Base-by-base conservation (phyloP, 2,888 invertebrate genomes). In the Protodeltote pygarga region DNA sequence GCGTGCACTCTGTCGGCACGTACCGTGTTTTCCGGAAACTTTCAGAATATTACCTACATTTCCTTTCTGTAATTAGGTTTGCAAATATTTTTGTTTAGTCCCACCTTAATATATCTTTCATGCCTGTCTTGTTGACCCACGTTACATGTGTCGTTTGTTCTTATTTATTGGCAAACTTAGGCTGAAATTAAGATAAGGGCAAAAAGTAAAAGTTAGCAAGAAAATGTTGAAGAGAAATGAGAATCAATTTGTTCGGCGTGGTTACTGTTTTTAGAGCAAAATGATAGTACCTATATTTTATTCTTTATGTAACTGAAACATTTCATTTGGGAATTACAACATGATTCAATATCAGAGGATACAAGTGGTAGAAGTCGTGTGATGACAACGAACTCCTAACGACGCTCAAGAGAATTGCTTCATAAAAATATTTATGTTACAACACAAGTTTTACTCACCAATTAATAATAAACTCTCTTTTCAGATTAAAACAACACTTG, bases 21-120 rank as follows among this genome's bases (percentile, higher is more conserved):
- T 84, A 58, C 49, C 75, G 58, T 67, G 59, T 75, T 77, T 78
- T 76, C 77, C 77, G 74, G 71, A 62, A 78, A 76, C 82, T 81
- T 76, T 75, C 69, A 63, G 75, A 75, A 76, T 79, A 79, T 79
- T 76, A 75, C 75, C 71, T 68, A 77, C 76, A 76, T 80, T 82
- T 83, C 83, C 82, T 73, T 23, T 21, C 55, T 45, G 76, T 83
- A 87, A 87, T 87, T 85, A 83, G 79, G 72, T 85, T 84, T 77
- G 75, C 73, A 83, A 84, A 85, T 83, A 83, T 85, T 85, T 84
- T 80, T 81, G 79, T 81, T 81, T 79, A 71, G 35, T 48, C 48
- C 62, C 55, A 47, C 65, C 66, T 67, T 77, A 79, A 83, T 83
- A 83, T 79, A 84, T 84, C 82, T 79, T 79, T 79, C 77, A 83